Base-by-base conservation (phyloP, 1,140 invertebrate genomes). In the Drosophila saltans region DNA sequence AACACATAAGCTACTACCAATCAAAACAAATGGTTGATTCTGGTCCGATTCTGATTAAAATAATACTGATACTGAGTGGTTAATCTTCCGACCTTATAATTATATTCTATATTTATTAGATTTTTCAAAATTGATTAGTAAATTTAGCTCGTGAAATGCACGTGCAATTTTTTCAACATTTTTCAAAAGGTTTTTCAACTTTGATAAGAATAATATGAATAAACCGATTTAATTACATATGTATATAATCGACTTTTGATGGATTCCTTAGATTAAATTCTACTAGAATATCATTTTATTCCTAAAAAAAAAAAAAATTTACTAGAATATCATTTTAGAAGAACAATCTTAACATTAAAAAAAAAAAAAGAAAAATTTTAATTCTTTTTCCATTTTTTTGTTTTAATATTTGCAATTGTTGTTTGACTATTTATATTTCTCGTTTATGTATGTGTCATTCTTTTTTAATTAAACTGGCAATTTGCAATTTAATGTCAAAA, bases 181-280 rank as follows among this genome's bases (percentile, higher is more conserved):
- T n/a, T 60, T 60, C 72, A 75, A 40, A 75, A 62, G 72, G n/a
- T 63, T 63, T 62, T 40, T 24, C 58, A 69, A 75, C 65, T 69
- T 63, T 69, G 72, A 52, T 52, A 52, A 52, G 45, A 52, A 58
- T 75, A 30, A 16, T 58, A 45, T 68, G 0, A 24, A 45, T 45
- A 36, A 36, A 36, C 4, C 6, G 33, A 5, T 36, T 36, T 36
- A 7, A 7, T 36, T 36, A 36, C 4, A 30, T 16, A 16, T 16
- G 16, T 16, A 16, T 16, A 16, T 16, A 16, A 16, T 16, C 16
- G 16, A 16, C 16, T 16, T 16, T 16, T 16, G 16, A 16, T 16
- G 16, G 16, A 16, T 16, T 16, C 0, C 0, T 16, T 16, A 16
- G 16, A 30, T 30, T 2, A 30, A 30, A 30, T 30, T 30, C 28